These are phyloP conservation scores for Papio anubis DNA, from an alignment of 2,113 vertebrate genomes.

Conservation along the genomic window DNA sequence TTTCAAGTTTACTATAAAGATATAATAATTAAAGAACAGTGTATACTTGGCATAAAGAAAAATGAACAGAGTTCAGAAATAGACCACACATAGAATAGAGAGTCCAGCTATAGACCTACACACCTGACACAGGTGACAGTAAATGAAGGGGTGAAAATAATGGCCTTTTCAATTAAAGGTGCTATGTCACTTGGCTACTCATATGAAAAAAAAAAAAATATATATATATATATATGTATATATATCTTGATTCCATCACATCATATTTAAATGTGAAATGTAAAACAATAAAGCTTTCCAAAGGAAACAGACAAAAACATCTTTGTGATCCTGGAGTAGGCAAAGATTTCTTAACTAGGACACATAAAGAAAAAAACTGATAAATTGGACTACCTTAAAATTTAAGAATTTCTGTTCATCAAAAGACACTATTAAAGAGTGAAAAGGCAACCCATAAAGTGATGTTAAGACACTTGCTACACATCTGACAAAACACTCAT, in stretches of 20 bases:
- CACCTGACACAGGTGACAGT: background rate
- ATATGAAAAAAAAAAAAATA: background rate
- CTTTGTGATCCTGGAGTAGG: background rate
- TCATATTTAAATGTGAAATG: slow-evolving; percentile 36
- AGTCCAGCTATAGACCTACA: background rate
- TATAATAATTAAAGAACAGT: background rate
- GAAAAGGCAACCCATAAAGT: background rate
- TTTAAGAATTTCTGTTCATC: slow-evolving; percentile 38
- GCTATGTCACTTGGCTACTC: background rate
- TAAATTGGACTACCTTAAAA: background rate
- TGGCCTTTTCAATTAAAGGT: background rate
- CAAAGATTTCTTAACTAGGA: slow-evolving; percentile 30
- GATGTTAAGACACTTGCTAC: background rate
- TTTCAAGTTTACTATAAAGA: slow-evolving; percentile 25
- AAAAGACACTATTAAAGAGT: slow-evolving; percentile 8
- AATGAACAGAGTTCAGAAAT: background rate
- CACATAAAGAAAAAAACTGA: background rate
- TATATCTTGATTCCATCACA: background rate
- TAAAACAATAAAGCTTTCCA: slow-evolving; percentile 30
- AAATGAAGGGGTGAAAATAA: background rate
- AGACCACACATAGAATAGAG: background rate
- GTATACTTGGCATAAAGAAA: background rate
- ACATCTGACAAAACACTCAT: background rate
- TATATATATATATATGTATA: background rate
- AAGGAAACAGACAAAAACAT: slow-evolving; percentile 13